Conservation (phyloP, 35 echinoderm and acorn worm species). For the Heliocidaris tuberculata region DNA sequence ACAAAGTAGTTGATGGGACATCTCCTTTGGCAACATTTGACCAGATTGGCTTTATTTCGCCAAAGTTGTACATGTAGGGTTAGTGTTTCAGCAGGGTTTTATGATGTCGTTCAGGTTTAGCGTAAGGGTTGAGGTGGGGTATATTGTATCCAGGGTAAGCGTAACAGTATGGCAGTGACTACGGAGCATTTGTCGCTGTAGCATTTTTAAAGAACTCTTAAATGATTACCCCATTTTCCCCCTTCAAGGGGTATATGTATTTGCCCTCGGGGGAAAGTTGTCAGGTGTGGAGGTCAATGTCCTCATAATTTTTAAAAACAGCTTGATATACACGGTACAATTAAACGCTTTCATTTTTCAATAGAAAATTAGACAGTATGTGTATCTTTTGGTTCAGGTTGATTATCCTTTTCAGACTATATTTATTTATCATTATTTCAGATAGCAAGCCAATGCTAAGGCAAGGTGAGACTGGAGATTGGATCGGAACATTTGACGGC, state of each 20-base stretch:
- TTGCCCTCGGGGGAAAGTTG: no score
- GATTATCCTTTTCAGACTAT: not conserved
- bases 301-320: not conserved
- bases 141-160: no score
- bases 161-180: no score
- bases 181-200: no score
- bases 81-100: no score
- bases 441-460: slow-evolving; percentile 97
- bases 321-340: not conserved
- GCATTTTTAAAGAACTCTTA: no score
- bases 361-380: not conserved
- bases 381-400: not conserved
- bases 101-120: no score
- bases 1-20: not conserved
- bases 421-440: slow-evolving; percentile 25
- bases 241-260: not conserved
- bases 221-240: no score
- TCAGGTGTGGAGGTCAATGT: not conserved
- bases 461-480: slow-evolving; percentile 96
- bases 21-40: no score
- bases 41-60: no score
- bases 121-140: no score
- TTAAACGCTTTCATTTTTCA: not conserved
- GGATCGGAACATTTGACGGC: slow-evolving; percentile 97
- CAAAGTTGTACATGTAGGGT: no score